These are phyloP conservation scores for Paracentrotus lividus DNA, from an alignment of 53 echinoderm and acorn worm species.

Conservation along the genomic window DNA sequence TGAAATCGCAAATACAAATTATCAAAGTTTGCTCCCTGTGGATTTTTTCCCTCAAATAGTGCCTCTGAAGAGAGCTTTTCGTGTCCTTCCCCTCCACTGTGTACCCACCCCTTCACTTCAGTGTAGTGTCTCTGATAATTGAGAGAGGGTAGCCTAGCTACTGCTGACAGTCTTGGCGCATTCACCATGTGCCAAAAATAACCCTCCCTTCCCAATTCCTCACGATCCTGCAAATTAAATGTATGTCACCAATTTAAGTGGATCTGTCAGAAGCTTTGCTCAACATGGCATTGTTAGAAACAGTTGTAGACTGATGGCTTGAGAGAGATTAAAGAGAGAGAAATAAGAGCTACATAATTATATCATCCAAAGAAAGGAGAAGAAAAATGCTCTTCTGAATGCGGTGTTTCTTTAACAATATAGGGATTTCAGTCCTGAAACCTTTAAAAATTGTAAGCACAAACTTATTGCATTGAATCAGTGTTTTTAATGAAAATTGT, in stretches of 20 bases:
- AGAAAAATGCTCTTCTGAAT: too few species aligned
- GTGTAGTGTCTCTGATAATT: background rate
- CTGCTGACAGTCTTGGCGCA: conserved; percentile 35
- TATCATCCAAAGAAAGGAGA: too few species aligned
- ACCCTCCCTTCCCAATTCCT: conserved; percentile 47
- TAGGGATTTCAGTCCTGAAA: too few species aligned
- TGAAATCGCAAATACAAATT: too few species aligned
- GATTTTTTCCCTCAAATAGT: too few species aligned
- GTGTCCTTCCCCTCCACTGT: background rate
- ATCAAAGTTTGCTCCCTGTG: too few species aligned
- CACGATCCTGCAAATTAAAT: conserved; percentile 62
- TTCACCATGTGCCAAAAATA: conserved; percentile 56
- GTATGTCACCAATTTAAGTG: conserved; percentile 63
- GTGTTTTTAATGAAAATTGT: too few species aligned
- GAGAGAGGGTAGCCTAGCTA: background rate
- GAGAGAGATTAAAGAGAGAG: background rate
- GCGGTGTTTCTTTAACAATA: too few species aligned
- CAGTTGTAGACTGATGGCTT: conserved; percentile 31
- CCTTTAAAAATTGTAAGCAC: too few species aligned
- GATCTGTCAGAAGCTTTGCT: conserved; percentile 52
- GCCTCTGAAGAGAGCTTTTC: too few species aligned
- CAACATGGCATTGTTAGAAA: conserved; percentile 44
- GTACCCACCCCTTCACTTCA: conserved; percentile 9
- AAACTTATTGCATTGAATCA: too few species aligned
- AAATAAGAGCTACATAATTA: too few species aligned